A percentile compares a stretch with the other conserved stretches of the same genome.
Evolutionary conservation across 2,113 vertebrate species (phyloP).

Genomic region (Spilogale gracilis): DNA sequence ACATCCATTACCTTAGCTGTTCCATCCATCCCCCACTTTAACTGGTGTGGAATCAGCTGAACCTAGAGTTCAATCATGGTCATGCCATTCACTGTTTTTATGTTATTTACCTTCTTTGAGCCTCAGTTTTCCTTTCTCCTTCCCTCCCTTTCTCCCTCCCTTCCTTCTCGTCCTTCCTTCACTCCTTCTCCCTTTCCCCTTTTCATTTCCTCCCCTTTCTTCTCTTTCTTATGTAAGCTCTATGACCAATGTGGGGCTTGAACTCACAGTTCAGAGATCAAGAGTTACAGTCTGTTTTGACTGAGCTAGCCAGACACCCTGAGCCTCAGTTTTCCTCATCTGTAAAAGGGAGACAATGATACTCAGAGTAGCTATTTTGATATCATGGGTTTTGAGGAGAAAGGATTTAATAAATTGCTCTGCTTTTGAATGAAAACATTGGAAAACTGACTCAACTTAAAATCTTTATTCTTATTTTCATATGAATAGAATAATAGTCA

Average conservation of each 20-base stretch:
- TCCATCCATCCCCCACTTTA: background rate
- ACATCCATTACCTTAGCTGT: background rate
- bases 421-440: background rate
- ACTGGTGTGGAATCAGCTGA: background rate
- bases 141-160: background rate
- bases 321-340: background rate
- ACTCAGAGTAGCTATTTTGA: background rate
- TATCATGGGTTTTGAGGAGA: background rate
- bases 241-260: background rate
- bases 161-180: too few relatives aligned
- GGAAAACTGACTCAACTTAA: background rate
- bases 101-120: background rate
- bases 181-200: too few relatives aligned
- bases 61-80: background rate
- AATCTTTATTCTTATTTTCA: conserved; percentile 5
- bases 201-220: too few relatives aligned
- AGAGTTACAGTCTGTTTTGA: background rate
- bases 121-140: background rate
- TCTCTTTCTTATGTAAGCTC: background rate
- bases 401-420: background rate
- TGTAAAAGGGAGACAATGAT: background rate
- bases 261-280: background rate
- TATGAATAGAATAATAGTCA: background rate
- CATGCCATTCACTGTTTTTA: background rate
- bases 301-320: background rate